Evolutionary conservation across 2,888 invertebrate genomes (phyloP), one percentile per base, ranked within the genome.

Genomic region (Nomada hirtipes): DNA sequence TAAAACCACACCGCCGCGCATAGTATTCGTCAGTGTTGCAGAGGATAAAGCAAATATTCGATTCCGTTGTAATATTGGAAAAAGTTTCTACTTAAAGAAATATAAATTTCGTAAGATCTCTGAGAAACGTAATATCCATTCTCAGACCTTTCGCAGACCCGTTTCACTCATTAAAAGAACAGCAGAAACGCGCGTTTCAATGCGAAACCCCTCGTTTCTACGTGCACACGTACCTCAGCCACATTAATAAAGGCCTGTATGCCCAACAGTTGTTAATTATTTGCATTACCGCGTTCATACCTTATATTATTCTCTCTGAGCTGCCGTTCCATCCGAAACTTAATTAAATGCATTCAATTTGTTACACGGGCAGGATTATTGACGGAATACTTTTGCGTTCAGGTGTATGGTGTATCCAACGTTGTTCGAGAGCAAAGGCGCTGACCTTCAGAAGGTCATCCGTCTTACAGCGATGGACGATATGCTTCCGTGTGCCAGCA

Each of bases 391-490:
- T 63, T 68, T 70, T 36, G 60, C 79, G 47, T 20, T 42, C 57
- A 44, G 63, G 26, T 53, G 52, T 65, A 47, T 23, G 60, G 47
- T n/a, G 36, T 44, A 74, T 60, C 60, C 78, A 72, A 57, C 69
- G 76, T 79, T 79, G 77, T 77, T 69, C 82, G 78, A 82, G 90
- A 88, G 89, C 89, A 90, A 89, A 89, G 91, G 89, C 88, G 81
- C 84, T 89, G 91, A 92, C 92, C 91, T 92, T 91, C 91, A 75
- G 90, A 89, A 91, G 92, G 91, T 91, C 89, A 89, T 89, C 85
- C 86, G 87, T 90, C 88, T 79, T 84, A 85, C 82, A 74, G 65
- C 80, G 85, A 86, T 83, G 84, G 80, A 83, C 84, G 86, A 88
- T 87, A 88, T 87, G 91, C 91, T 91, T 91, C 91, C 91, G 91